phyloP scores from a whole-genome alignment of 1,140 invertebrate species.

The Drosophila repletoides region DNA sequence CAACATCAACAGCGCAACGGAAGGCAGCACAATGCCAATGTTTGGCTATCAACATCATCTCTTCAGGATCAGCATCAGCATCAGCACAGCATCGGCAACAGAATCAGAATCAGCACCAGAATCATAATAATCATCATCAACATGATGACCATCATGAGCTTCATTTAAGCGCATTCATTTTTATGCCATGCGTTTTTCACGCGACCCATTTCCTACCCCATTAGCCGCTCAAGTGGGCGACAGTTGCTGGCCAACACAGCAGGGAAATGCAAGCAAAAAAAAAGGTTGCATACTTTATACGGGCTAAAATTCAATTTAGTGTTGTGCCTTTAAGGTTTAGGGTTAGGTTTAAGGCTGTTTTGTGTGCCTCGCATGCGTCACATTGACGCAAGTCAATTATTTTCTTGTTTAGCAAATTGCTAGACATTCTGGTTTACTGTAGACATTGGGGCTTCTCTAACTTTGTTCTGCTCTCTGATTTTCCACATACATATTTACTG shows the following conservation, averaged over 20 bases:
- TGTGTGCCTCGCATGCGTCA: constrained; percentile 11
- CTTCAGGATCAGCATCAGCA: constrained; percentile 13
- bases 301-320: constrained; percentile 60
- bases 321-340: constrained; percentile 45
- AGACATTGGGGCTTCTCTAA: constrained; percentile 32
- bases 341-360: too few relatives aligned
- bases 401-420: constrained; percentile 77
- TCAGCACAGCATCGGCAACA: too few relatives aligned
- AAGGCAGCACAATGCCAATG: constrained; percentile 14
- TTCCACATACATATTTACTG: constrained; percentile 14
- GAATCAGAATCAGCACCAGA: neutral
- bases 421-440: constrained; percentile 71
- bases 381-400: constrained; percentile 67
- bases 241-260: neutral
- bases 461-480: neutral
- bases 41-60: constrained; percentile 30
- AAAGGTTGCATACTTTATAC: constrained; percentile 64
- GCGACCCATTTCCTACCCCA: constrained; percentile 60
- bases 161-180: constrained; percentile 65
- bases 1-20: constrained; percentile 48
- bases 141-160: constrained; percentile 34
- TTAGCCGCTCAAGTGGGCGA: constrained; percentile 52
- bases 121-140: constrained; percentile 5
- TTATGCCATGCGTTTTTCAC: constrained; percentile 67
- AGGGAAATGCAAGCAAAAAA: constrained; percentile 20